These are phyloP conservation scores for Kryptolebias marmoratus DNA, from an alignment of 2,113 vertebrate species.

Conservation along the genomic window DNA sequence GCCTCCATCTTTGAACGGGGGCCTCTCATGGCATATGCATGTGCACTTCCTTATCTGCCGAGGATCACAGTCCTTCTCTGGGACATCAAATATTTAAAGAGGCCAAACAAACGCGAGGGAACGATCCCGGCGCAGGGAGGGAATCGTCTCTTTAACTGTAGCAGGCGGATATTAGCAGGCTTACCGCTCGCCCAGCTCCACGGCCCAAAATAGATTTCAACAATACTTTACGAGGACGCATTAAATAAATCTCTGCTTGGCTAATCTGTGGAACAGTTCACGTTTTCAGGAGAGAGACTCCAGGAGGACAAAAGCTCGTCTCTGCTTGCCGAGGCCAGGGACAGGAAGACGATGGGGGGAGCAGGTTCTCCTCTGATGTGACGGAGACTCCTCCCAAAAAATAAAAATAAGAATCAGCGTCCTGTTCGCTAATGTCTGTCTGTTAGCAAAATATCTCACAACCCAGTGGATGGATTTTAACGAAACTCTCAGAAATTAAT, in stretches of 20 bases:
- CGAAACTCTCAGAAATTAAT: no score
- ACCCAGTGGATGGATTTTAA: no score
- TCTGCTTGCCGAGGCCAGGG: slow-evolving; percentile 76
- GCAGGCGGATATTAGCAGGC: slow-evolving; percentile 87
- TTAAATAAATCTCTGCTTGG: slow-evolving; percentile 86
- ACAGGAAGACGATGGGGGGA: slow-evolving; percentile 71
- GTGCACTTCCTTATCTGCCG: slow-evolving; percentile 78
- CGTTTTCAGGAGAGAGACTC: slow-evolving; percentile 81
- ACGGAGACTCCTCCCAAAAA: slow-evolving; percentile 66
- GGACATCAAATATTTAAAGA: slow-evolving; percentile 84
- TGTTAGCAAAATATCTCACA: no score
- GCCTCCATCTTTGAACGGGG: slow-evolving; percentile 74
- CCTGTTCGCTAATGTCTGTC: slow-evolving; percentile 41
- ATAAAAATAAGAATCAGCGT: slow-evolving; percentile 63
- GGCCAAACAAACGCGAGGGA: slow-evolving; percentile 68
- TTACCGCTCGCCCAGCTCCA: slow-evolving; percentile 82
- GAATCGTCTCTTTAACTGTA: slow-evolving; percentile 85
- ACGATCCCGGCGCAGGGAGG: slow-evolving; percentile 82
- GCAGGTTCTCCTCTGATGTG: slow-evolving; percentile 77
- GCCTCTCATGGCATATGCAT: slow-evolving; percentile 81
- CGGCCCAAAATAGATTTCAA: slow-evolving; percentile 87
- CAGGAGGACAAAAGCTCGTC: slow-evolving; percentile 79
- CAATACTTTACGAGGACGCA: slow-evolving; percentile 85
- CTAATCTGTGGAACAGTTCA: slow-evolving; percentile 86
- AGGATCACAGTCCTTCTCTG: slow-evolving; percentile 80